phyloP scores from a whole-genome alignment of 2,113 vertebrate genomes.

The Amblyopsis rosae region DNA sequence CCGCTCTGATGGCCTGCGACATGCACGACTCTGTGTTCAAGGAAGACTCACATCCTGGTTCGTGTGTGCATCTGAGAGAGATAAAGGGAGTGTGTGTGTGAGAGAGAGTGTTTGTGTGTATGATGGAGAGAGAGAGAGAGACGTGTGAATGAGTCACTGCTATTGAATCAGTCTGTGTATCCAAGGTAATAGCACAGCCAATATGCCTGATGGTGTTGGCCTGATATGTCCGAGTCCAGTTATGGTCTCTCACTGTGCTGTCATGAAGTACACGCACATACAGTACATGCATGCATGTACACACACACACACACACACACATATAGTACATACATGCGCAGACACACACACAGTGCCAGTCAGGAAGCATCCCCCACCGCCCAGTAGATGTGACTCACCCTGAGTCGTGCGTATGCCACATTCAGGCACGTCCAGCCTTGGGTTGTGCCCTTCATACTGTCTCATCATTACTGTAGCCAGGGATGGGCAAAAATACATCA shows the following conservation, averaged over 20 bases:
- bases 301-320: conserved; percentile 20
- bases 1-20: conserved; percentile 88
- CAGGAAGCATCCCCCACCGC: conserved; percentile 21
- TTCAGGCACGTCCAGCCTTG: conserved; percentile 4
- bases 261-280: background rate
- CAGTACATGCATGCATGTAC: background rate
- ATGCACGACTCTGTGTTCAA: conserved; percentile 88
- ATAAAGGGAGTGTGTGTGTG: background rate
- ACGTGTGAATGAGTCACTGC: conserved; percentile 13
- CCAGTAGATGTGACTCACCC: conserved; percentile 18
- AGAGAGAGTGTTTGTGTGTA: conserved; percentile 2
- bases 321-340: conserved; percentile 18
- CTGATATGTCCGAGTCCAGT: conserved; percentile 30
- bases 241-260: conserved; percentile 29
- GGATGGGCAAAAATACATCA: too few relatives aligned
- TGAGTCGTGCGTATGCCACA: conserved; percentile 19
- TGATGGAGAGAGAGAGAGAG: conserved; percentile 4
- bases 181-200: conserved; percentile 26
- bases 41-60: conserved; percentile 55
- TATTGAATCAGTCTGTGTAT: conserved; percentile 21
- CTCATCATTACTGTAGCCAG: conserved; percentile 6
- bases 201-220: conserved; percentile 33
- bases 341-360: conserved; percentile 11
- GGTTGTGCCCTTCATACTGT: conserved; percentile 19
- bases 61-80: conserved; percentile 4